Percentiles rank a stretch among this genome's conserved stretches.
Conservation (phyloP, 2,797 vertebrate genomes). For the Champsocephalus gunnari region DNA sequence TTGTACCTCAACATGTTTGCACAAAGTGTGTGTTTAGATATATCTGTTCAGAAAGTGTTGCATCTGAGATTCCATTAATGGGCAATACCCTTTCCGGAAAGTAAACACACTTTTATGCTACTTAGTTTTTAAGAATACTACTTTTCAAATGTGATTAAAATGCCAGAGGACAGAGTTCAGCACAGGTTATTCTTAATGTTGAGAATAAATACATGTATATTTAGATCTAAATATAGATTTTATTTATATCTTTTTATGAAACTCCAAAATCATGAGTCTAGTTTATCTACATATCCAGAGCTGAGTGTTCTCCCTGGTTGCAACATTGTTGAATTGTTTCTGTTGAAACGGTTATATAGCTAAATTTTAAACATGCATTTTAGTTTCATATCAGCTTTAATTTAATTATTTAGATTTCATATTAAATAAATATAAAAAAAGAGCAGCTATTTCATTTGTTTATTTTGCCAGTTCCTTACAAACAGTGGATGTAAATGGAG, state of each 20-base stretch:
- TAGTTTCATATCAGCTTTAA: background rate
- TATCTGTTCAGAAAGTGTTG: background rate
- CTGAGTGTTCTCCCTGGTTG: background rate
- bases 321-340: background rate
- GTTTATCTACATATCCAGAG: constrained; percentile 9
- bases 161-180: constrained; percentile 3
- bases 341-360: background rate
- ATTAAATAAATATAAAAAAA: background rate
- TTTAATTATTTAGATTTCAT: background rate
- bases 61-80: background rate
- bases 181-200: background rate
- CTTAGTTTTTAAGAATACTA: background rate
- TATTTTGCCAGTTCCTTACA: constrained; percentile 5
- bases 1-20: background rate
- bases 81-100: background rate
- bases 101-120: background rate
- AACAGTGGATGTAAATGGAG: constrained; percentile 21
- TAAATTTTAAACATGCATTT: background rate
- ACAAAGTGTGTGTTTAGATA: background rate
- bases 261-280: constrained; percentile 35
- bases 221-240: background rate
- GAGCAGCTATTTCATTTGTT: background rate
- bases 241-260: background rate
- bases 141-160: background rate
- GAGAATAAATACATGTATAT: background rate